Conservation (phyloP, 2,797 vertebrate genomes). For the Pygocentrus nattereri region DNA sequence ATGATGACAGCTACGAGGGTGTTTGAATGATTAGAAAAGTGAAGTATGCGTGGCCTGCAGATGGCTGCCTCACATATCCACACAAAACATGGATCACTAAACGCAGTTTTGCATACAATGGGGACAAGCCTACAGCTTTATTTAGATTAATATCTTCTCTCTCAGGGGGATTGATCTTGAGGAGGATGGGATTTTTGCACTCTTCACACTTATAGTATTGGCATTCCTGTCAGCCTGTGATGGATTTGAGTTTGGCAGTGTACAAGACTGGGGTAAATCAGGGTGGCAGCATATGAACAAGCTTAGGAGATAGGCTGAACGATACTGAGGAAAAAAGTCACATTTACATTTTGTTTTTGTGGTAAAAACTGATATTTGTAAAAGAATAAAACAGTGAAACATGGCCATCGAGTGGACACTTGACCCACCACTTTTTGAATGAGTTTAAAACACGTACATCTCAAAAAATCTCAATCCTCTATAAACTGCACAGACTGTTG, state of each 20-base stretch:
- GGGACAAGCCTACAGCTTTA: constrained; percentile 60
- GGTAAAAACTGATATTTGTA: background rate
- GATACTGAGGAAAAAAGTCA: background rate
- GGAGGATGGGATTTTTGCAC: constrained; percentile 54
- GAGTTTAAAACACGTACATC: too few species aligned
- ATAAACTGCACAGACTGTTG: too few species aligned
- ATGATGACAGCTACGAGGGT: constrained; percentile 60
- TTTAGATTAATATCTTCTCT: constrained; percentile 71
- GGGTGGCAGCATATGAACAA: constrained; percentile 28
- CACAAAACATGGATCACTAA: constrained; percentile 57
- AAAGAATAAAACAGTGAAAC: too few species aligned
- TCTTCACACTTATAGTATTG: constrained; percentile 63
- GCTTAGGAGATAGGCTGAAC: background rate
- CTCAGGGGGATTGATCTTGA: constrained; percentile 51
- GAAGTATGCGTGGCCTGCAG: constrained; percentile 59
- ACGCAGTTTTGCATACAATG: constrained; percentile 64
- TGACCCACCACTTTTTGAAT: too few species aligned
- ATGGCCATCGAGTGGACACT: too few species aligned
- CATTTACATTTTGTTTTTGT: background rate
- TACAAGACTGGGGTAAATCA: background rate
- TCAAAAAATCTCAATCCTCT: too few species aligned
- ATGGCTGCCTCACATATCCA: constrained; percentile 62
- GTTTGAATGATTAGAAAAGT: constrained; percentile 65
- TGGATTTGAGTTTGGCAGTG: constrained; percentile 57
- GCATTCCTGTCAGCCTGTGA: constrained; percentile 67